A percentile compares a stretch with the other conserved stretches of the same genome.
phyloP scores from a whole-genome alignment of 1,140 invertebrate species.

The Lordiphosa mommai region DNA sequence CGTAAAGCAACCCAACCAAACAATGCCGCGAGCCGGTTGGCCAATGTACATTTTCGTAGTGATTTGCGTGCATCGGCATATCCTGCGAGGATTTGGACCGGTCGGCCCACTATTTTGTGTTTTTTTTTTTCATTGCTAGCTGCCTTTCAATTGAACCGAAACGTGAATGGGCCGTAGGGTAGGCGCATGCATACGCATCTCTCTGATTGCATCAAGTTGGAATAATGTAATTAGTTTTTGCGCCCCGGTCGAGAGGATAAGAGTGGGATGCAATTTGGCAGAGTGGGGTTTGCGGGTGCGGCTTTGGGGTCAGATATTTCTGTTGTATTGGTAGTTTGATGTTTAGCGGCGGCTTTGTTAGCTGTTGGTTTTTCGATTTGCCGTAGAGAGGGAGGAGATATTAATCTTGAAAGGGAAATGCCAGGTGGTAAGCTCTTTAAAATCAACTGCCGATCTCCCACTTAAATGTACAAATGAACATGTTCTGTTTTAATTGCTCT shows the following conservation, averaged over 20 bases:
- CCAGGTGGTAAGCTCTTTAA: no score
- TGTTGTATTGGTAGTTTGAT: slow-evolving; percentile 8
- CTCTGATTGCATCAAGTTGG: slow-evolving; percentile 74
- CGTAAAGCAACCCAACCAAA: slow-evolving; percentile 56
- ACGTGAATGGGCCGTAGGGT: slow-evolving; percentile 50
- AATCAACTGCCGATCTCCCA: no score
- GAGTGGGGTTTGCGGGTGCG: slow-evolving; percentile 13
- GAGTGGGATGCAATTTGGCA: slow-evolving; percentile 24
- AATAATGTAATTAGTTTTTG: slow-evolving; percentile 77
- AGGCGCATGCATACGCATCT: slow-evolving; percentile 47
- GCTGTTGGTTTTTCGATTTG: slow-evolving; percentile 25
- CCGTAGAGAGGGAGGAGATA: neutral
- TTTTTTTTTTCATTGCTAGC: slow-evolving; percentile 1
- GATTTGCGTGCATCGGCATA: slow-evolving; percentile 68
- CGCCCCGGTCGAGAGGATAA: slow-evolving; percentile 36
- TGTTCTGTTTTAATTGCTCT: no score
- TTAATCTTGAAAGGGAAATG: no score
- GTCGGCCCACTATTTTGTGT: neutral
- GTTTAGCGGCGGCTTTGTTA: slow-evolving; percentile 17
- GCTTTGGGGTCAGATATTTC: slow-evolving; percentile 15
- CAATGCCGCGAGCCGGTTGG: slow-evolving; percentile 28
- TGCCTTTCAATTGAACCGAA: slow-evolving; percentile 69
- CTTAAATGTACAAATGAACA: no score
- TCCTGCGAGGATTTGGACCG: slow-evolving; percentile 34
- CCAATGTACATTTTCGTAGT: slow-evolving; percentile 56